phyloP scores from a whole-genome alignment of 2,888 invertebrate species.

The Diabrotica balteata region DNA sequence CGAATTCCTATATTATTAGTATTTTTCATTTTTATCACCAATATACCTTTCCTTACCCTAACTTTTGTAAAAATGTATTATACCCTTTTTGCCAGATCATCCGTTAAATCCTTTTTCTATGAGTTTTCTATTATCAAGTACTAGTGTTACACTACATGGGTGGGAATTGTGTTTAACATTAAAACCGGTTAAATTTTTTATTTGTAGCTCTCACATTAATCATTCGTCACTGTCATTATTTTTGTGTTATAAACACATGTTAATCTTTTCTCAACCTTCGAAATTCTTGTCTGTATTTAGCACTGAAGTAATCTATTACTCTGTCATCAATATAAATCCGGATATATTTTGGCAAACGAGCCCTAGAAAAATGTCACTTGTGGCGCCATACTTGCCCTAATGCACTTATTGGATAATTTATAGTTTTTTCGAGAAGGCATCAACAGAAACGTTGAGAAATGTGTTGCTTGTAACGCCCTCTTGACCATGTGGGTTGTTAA shows the following conservation, averaged over 20 bases:
- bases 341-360: conserved; percentile 20
- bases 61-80: too few relatives aligned
- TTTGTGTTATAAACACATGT: conserved; percentile 24
- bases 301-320: conserved; percentile 20
- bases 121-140: too few relatives aligned
- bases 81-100: too few relatives aligned
- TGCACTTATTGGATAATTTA: conserved; percentile 16
- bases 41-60: too few relatives aligned
- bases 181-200: not conserved
- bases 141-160: not conserved
- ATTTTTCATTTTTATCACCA: too few relatives aligned
- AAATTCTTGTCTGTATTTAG: conserved; percentile 11
- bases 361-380: conserved; percentile 20
- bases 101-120: too few relatives aligned
- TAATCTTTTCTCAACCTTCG: conserved; percentile 7
- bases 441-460: conserved; percentile 19
- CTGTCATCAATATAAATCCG: conserved; percentile 22
- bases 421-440: conserved; percentile 20
- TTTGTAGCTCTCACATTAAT: conserved; percentile 16
- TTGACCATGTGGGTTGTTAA: conserved; percentile 26
- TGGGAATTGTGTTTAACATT: conserved; percentile 4
- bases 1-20: too few relatives aligned
- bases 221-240: conserved; percentile 1
- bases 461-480: conserved; percentile 35
- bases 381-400: conserved; percentile 20